Evolutionary conservation across 1,140 invertebrate genomes (phyloP).

Genomic region (Zaprionus vittiger): DNA sequence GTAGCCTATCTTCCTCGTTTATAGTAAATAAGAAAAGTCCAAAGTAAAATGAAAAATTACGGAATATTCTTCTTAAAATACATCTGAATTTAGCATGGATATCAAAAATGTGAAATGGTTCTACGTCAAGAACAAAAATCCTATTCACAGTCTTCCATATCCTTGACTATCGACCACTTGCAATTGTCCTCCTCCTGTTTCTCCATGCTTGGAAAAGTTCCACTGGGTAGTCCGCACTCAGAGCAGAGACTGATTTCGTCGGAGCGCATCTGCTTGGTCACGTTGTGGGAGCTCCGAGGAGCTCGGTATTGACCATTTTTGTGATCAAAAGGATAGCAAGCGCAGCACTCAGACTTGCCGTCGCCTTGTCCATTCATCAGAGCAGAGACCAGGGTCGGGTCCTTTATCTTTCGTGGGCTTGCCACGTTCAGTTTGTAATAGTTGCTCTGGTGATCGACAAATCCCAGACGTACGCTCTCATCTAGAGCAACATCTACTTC

Average conservation of each 20-base stretch:
- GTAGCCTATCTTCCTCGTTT: too few species aligned
- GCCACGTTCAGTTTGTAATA: constrained; percentile 21
- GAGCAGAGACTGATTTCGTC: constrained; percentile 9
- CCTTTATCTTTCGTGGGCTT: background rate
- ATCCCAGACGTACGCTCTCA: constrained; percentile 21
- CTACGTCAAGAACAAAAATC: background rate
- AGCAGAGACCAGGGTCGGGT: background rate
- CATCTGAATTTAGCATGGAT: background rate
- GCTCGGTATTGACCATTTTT: background rate
- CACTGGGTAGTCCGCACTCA: constrained; percentile 15
- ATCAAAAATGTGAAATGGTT: background rate
- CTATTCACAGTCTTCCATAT: background rate
- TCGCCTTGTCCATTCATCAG: constrained; percentile 24
- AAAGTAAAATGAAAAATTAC: background rate
- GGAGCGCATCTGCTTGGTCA: background rate
- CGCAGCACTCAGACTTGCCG: background rate
- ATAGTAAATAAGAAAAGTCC: background rate
- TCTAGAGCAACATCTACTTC: constrained; percentile 30
- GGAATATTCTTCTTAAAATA: background rate
- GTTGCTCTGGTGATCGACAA: constrained; percentile 7
- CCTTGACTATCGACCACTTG: background rate
- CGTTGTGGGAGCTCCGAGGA: background rate
- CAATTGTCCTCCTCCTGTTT: background rate
- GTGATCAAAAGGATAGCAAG: background rate
- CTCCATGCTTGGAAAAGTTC: background rate